phyloP scores from a whole-genome alignment of 2,888 invertebrate species.

The Esperia sulphurella region DNA sequence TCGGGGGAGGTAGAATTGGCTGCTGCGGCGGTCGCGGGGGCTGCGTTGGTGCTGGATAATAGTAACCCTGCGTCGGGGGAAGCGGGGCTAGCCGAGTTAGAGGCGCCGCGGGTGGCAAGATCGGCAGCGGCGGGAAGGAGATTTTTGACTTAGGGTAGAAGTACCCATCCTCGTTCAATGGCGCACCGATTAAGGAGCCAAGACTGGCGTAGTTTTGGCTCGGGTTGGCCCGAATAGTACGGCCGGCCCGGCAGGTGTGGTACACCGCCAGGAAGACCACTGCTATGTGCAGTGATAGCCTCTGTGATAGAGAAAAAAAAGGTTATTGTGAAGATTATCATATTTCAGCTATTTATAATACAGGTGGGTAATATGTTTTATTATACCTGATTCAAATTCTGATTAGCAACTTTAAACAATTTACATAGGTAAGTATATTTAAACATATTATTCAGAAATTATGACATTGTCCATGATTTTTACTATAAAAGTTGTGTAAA shows the following conservation, averaged over 20 bases:
- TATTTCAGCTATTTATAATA: no score
- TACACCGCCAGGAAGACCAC: constrained; percentile 65
- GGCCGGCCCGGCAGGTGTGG: constrained; percentile 57
- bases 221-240: constrained; percentile 45
- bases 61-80: constrained; percentile 8
- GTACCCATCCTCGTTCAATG: constrained; percentile 67
- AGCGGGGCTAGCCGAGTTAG: constrained; percentile 12
- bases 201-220: constrained; percentile 63
- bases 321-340: no score
- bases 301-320: constrained; percentile 63
- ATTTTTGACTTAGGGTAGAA: constrained; percentile 67
- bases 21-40: constrained; percentile 5
- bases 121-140: constrained; percentile 59
- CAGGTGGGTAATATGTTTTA: no score
- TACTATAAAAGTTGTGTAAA: no score
- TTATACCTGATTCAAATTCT: no score
- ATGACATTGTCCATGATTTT: no score
- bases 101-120: constrained; percentile 21
- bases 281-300: constrained; percentile 69
- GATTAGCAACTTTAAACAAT: no score
- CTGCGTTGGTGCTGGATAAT: not conserved
- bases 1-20: constrained; percentile 10
- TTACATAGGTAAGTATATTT: no score
- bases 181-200: constrained; percentile 55
- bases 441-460: no score